Evolutionary conservation across 2,888 invertebrate species (phyloP), one percentile per base, ranked within the genome.

Genomic region (Stenchaetothrips biformis): DNA sequence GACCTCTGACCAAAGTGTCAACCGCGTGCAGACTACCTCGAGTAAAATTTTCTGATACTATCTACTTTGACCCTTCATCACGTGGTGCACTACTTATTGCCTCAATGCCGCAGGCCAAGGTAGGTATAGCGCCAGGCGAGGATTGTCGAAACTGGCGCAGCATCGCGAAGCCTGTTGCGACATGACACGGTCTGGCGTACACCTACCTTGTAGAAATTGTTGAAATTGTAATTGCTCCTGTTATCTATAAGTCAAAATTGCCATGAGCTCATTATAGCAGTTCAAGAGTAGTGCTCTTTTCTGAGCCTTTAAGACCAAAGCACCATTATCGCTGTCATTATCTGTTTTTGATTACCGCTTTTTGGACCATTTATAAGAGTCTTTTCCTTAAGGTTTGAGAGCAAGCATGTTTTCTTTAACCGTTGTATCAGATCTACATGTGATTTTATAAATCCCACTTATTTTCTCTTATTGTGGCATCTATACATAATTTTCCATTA

Each of bases 401-500:
- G 25, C n/a, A 78, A 78, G n/a, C 78, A 78, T 78, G 7, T 18
- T 7, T 78, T 48, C n/a, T 78, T 78, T 25, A 78, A 78, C 7
- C 7, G 27, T 8, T 16, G 18, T 78, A 25, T 78, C 8, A 78
- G 25, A 25, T 13, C 13, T 8, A 18, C 18, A 21, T 25, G n/a
- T 8, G 18, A 48, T 48, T 48, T 48, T 18, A 78, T 48, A 7
- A 78, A 78, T n/a, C 48, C 48, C 18, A 18, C n/a, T 16, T 16
- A 48, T 18, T 25, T 27, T 8, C 25, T 78, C 7, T 13, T 27
- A 16, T 13, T 48, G 13, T 25, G n/a, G 7, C 78, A 78, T 48
- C 25, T 25, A 25, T 8, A n/a, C n/a, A n/a, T n/a, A n/a, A n/a
- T n/a, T n/a, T n/a, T n/a, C n/a, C n/a, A n/a, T n/a, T n/a, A n/a